Base-by-base conservation (phyloP, 2,113 vertebrate species). In the Herpetotheres cachinnans region DNA sequence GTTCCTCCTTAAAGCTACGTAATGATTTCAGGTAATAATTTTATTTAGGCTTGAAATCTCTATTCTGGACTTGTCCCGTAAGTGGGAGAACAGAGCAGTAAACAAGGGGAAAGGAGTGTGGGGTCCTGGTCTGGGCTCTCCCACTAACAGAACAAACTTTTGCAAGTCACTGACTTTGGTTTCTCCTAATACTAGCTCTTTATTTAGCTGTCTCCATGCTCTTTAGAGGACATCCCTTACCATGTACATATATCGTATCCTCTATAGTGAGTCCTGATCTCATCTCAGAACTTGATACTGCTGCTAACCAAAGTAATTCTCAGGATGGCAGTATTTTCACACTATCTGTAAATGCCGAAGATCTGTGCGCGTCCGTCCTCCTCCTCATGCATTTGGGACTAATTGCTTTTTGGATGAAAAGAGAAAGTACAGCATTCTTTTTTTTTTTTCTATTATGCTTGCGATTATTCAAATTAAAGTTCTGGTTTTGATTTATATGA, bases 21-120 rank as follows among this genome's bases (percentile, higher is more conserved):
- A 73, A 80, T 30, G 22, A 47, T 27, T 86, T 67, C 16, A 50
- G 26, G 26, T 32, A 59, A 49, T 82, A 36, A 42, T 73, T 82
- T 86, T 13, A 78, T 29, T 89, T 66, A n/a, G 27, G 42, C 79
- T 7, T 67, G 27, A 81, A 69, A 92, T 46, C n/a, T 88, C 46
- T 36, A 0, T 22, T 76, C 38, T 34, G 69, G 46, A 62, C 15
- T 54, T 73, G 24, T 13, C 26, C 55, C 0, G 0, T 26, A 55
- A 49, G 32, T 5, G 20, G 27, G 40, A 61, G 46, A 82, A 81
- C 17, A 44, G 52, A 91, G 73, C 26, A 58, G 59, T 25, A 62
- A 87, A 52, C 11, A 42, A 62, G 14, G 19, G 87, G 54, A 62
- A 58, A 1, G 1, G 25, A 73, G 7, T 8, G 50, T 2, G 1